Conservation (phyloP, 2,888 invertebrate genomes). For the Metopia argyrocephala region DNA sequence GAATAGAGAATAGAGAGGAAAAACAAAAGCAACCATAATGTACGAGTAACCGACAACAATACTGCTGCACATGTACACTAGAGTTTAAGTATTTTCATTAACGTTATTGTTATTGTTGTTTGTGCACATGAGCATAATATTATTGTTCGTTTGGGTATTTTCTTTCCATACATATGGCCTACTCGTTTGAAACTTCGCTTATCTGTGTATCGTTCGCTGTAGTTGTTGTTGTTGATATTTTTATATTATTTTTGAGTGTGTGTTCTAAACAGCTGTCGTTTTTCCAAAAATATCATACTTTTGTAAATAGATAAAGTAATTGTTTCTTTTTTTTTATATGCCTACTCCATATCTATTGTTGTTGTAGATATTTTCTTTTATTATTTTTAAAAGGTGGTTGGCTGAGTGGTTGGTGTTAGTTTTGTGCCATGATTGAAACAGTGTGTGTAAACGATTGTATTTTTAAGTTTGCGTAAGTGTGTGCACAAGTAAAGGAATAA, state of each 20-base stretch:
- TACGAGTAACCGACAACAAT: slow-evolving; percentile 56
- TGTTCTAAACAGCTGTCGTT: slow-evolving; percentile 60
- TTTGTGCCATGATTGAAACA: not conserved
- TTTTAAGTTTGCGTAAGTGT: not conserved
- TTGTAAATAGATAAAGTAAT: slow-evolving; percentile 58
- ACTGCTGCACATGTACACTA: slow-evolving; percentile 60
- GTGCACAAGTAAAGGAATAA: not conserved
- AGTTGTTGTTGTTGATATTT: not conserved
- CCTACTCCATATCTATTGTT: not conserved
- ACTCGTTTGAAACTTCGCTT: not conserved
- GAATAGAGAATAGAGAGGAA: slow-evolving; percentile 14
- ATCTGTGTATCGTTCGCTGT: not conserved
- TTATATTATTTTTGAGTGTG: not conserved
- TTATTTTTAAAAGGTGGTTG: slow-evolving; percentile 38
- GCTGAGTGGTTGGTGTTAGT: slow-evolving; percentile 17
- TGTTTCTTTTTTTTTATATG: slow-evolving; percentile 17
- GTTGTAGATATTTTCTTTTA: not conserved
- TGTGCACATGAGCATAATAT: slow-evolving; percentile 58
- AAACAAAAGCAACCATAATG: slow-evolving; percentile 23
- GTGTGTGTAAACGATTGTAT: not conserved
- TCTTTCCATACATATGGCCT: not conserved
- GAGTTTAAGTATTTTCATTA: slow-evolving; percentile 40
- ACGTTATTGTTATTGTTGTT: not conserved
- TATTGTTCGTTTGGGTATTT: not conserved
- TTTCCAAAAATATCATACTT: slow-evolving; percentile 50